Conservation (phyloP, 2,113 vertebrate genomes). For the Butorides virescens region DNA sequence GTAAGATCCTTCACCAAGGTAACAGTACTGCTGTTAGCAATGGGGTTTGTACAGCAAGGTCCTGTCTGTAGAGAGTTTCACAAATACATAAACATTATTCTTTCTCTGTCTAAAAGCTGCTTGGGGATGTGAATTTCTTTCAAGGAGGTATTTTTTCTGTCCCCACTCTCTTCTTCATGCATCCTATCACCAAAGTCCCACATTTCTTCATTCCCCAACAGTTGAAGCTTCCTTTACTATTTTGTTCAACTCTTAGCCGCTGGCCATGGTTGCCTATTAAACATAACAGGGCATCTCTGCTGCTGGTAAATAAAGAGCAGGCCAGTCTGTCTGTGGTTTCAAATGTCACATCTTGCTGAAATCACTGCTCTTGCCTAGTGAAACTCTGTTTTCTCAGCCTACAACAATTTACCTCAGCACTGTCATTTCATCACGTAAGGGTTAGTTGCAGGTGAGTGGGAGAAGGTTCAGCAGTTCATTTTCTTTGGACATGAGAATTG, state of each 20-base stretch:
- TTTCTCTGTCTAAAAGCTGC: background rate
- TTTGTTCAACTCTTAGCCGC: background rate
- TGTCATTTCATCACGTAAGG: background rate
- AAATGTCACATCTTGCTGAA: background rate
- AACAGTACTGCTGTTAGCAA: background rate
- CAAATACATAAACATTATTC: background rate
- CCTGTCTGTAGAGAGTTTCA: background rate
- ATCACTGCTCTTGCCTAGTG: background rate
- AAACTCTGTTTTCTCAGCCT: constrained; percentile 9
- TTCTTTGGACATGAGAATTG: background rate
- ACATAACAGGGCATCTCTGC: background rate
- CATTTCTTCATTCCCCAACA: background rate
- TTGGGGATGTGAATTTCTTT: background rate
- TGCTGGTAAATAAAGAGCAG: background rate
- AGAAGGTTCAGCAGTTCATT: background rate
- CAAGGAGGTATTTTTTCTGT: background rate
- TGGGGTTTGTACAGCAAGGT: background rate
- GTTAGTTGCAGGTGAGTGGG: background rate
- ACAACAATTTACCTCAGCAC: background rate
- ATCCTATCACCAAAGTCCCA: background rate
- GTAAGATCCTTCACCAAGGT: background rate
- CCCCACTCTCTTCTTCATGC: background rate
- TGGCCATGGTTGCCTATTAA: background rate
- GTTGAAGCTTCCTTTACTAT: background rate
- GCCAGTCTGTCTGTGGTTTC: background rate